These are phyloP conservation scores for Heterochromis multidens DNA, from an alignment of 2,113 vertebrate species.

Conservation along the genomic window DNA sequence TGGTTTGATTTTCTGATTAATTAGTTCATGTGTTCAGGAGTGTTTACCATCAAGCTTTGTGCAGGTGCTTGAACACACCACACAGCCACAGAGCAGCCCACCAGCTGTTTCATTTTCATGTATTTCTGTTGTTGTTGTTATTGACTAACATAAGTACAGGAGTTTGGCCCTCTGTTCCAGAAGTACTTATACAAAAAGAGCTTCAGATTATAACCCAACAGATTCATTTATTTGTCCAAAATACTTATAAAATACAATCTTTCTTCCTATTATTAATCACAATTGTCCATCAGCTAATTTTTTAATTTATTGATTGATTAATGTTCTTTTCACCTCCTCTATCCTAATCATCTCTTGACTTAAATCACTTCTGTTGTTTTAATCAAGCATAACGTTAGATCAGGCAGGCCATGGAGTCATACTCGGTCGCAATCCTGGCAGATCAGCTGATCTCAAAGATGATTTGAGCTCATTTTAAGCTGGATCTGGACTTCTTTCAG, in stretches of 20 bases:
- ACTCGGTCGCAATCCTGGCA: accelerated
- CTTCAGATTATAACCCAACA: neutral
- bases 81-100: neutral
- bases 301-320: neutral
- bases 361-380: neutral
- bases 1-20: neutral
- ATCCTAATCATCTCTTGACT: neutral
- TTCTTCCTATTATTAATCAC: neutral
- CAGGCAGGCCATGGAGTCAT: neutral
- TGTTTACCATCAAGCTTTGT: neutral
- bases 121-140: neutral
- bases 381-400: accelerated
- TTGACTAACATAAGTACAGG: accelerated
- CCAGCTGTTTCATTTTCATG: neutral
- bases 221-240: neutral
- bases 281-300: too few relatives aligned
- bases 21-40: neutral
- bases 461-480: neutral
- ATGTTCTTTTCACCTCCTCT: neutral
- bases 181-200: neutral
- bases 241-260: neutral
- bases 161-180: neutral
- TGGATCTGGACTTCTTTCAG: neutral
- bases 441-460: neutral
- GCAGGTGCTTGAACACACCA: too few relatives aligned